Conservation (phyloP, 2,888 invertebrate species). For the Scrobipalpa costella region DNA sequence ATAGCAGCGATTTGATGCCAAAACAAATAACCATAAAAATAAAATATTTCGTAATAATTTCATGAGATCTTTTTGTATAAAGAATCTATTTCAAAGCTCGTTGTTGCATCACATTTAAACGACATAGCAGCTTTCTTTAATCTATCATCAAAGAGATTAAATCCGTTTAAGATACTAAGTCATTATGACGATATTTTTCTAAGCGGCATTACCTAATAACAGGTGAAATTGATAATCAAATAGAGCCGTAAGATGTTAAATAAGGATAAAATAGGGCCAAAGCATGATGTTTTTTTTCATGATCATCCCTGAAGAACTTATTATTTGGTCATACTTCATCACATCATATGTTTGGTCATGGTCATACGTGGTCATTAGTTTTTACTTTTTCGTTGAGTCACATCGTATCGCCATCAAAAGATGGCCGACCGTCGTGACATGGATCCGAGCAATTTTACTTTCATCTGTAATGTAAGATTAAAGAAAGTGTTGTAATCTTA, state of each 20-base stretch:
- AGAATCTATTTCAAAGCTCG: background rate
- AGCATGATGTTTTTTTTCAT: too few relatives aligned
- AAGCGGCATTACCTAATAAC: background rate
- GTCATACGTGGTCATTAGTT: too few relatives aligned
- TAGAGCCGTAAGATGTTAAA: too few relatives aligned
- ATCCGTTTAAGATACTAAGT: too few relatives aligned
- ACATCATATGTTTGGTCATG: too few relatives aligned
- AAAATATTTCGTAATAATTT: conserved; percentile 3
- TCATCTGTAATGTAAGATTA: conserved; percentile 11
- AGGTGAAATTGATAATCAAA: too few relatives aligned
- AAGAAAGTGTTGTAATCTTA: conserved; percentile 18
- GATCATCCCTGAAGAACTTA: too few relatives aligned
- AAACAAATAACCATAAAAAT: too few relatives aligned
- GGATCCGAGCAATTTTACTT: conserved; percentile 7
- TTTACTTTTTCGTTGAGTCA: background rate
- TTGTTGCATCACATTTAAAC: conserved; percentile 6
- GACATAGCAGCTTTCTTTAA: background rate
- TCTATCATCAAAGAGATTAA: background rate
- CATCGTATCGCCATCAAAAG: background rate
- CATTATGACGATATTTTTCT: too few relatives aligned
- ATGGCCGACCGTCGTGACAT: background rate
- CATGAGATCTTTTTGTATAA: background rate
- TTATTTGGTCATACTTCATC: too few relatives aligned
- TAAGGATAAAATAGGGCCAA: too few relatives aligned
- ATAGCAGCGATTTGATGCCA: too few relatives aligned